phyloP scores from a whole-genome alignment of 2,113 vertebrate species.

The Neodon shergylaensis region DNA sequence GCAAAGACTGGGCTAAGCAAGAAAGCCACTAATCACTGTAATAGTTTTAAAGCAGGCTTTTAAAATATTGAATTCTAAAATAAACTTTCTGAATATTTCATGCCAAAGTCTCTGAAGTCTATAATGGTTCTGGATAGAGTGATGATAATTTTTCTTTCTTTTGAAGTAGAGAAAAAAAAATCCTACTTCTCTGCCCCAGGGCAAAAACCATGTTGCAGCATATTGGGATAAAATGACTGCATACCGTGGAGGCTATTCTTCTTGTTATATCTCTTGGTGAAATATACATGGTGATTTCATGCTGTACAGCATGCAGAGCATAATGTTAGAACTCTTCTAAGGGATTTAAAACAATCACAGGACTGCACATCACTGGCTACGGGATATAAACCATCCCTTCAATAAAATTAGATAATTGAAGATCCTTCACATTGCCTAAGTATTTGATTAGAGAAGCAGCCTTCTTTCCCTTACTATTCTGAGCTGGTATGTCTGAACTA shows the following conservation, averaged over 20 bases:
- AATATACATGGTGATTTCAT: constrained; percentile 80
- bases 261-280: constrained; percentile 77
- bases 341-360: constrained; percentile 82
- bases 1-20: constrained; percentile 39
- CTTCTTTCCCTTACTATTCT: constrained; percentile 73
- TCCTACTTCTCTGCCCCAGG: constrained; percentile 73
- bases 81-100: constrained; percentile 78
- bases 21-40: constrained; percentile 61
- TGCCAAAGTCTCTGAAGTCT: constrained; percentile 75
- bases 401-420: constrained; percentile 85
- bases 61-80: constrained; percentile 79
- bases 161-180: constrained; percentile 75
- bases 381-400: constrained; percentile 82
- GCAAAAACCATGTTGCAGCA: constrained; percentile 77
- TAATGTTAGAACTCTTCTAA: constrained; percentile 77
- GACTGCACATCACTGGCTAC: constrained; percentile 78
- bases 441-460: constrained; percentile 80
- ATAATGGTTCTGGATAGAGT: constrained; percentile 71
- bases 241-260: constrained; percentile 66
- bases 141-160: constrained; percentile 81
- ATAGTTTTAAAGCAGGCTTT: constrained; percentile 73
- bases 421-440: constrained; percentile 81
- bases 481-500: constrained; percentile 77
- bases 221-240: constrained; percentile 71
- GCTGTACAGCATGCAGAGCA: constrained; percentile 58